phyloP scores from a whole-genome alignment of 2,113 vertebrate species.

The Cheirogaleus medius region DNA sequence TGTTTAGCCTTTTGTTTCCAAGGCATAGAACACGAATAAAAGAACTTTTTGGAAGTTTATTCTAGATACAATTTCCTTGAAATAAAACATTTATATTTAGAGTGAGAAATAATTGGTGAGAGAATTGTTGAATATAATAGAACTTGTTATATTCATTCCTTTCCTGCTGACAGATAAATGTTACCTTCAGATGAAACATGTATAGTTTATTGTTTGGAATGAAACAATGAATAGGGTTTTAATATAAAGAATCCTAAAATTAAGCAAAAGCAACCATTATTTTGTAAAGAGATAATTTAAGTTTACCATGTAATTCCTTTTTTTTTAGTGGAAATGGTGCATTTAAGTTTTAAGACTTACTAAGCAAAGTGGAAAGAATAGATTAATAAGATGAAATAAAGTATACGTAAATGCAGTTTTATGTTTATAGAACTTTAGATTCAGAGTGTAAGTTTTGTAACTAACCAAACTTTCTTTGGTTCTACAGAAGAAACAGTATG shows the following conservation, averaged over 20 bases:
- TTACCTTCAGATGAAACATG: constrained; percentile 27
- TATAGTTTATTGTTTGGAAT: constrained; percentile 50
- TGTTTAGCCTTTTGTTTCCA: constrained; percentile 49
- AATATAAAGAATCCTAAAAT: constrained; percentile 39
- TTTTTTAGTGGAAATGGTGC: neutral
- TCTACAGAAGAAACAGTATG: neutral
- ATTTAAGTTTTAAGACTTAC: constrained; percentile 27
- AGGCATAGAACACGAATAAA: neutral
- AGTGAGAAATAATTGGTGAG: constrained; percentile 35
- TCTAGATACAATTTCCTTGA: constrained; percentile 43
- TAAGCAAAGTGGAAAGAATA: neutral
- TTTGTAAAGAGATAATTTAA: constrained; percentile 52
- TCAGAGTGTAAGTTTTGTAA: neutral
- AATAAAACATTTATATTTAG: constrained; percentile 55
- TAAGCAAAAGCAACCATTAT: constrained; percentile 47
- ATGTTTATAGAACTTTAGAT: neutral
- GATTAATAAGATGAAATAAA: constrained; percentile 18
- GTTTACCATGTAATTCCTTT: neutral
- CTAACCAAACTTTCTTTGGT: neutral
- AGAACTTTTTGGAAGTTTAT: constrained; percentile 47
- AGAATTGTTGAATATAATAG: constrained; percentile 28
- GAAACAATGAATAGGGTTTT: constrained; percentile 29
- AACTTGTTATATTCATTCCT: constrained; percentile 35
- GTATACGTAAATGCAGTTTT: neutral
- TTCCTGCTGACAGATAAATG: constrained; percentile 57